Percentiles rank a stretch among this genome's conserved stretches.
Conservation (phyloP, 2,888 invertebrate species). For the Ischnura elegans region DNA sequence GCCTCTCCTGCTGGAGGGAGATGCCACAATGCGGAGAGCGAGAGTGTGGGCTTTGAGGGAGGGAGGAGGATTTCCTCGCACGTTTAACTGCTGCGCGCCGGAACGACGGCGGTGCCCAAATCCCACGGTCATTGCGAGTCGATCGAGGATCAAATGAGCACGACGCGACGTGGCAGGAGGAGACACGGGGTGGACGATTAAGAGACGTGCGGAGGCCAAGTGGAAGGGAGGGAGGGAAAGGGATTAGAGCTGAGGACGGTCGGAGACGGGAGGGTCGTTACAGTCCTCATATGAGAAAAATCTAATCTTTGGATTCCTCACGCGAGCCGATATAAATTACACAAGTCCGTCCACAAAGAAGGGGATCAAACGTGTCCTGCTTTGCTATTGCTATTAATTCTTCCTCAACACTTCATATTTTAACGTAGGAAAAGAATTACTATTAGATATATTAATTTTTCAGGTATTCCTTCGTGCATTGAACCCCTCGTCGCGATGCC, state of each 20-base stretch:
- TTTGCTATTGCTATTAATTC: too few relatives aligned
- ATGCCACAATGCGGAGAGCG: background rate
- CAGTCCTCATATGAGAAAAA: background rate
- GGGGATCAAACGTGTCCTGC: too few relatives aligned
- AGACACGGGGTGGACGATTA: background rate
- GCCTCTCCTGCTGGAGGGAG: background rate
- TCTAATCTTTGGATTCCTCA: background rate
- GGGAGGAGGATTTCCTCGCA: background rate
- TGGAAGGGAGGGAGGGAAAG: background rate
- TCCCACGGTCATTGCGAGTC: conserved; percentile 59
- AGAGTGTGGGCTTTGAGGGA: background rate
- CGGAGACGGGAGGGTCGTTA: background rate
- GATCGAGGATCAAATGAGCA: conserved; percentile 36
- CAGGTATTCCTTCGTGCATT: too few relatives aligned
- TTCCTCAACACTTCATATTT: too few relatives aligned
- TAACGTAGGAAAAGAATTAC: too few relatives aligned
- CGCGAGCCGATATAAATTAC: background rate
- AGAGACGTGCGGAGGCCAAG: too few relatives aligned
- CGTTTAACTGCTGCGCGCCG: conserved; percentile 19
- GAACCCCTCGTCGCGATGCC: too few relatives aligned
- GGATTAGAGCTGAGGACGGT: background rate
- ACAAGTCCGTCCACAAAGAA: background rate
- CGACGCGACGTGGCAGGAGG: background rate
- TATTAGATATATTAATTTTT: too few relatives aligned
- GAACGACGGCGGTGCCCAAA: conserved; percentile 29